These are phyloP conservation scores for Vulpes ferrilata DNA, from an alignment of 2,113 vertebrate genomes.

Conservation along the genomic window DNA sequence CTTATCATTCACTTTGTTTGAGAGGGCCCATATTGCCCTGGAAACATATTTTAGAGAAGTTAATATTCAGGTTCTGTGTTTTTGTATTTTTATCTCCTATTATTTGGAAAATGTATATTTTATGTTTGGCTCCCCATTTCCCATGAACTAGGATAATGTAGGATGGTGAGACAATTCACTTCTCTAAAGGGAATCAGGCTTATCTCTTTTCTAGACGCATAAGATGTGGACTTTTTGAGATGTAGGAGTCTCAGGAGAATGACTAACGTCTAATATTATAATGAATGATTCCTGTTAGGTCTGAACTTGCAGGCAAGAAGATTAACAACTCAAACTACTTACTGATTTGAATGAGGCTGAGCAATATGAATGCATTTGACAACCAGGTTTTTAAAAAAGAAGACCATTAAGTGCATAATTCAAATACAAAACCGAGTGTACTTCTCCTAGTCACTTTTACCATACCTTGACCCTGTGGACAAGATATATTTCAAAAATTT, in stretches of 20 bases:
- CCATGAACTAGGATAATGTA: background rate
- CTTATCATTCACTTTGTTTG: background rate
- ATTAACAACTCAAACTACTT: constrained; percentile 13
- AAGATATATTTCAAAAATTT: background rate
- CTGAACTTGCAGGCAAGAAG: constrained; percentile 3
- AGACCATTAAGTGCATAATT: background rate
- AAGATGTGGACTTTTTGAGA: background rate
- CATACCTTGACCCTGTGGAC: background rate
- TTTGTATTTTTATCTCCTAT: background rate
- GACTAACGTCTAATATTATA: background rate
- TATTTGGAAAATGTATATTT: background rate
- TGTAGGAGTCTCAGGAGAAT: background rate
- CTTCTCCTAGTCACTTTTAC: background rate
- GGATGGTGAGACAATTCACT: background rate
- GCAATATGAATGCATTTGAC: background rate
- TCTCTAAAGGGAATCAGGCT: background rate
- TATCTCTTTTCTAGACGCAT: background rate
- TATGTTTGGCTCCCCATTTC: background rate
- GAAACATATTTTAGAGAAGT: constrained; percentile 4
- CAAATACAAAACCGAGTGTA: background rate
- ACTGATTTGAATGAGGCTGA: background rate
- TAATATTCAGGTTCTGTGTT: background rate
- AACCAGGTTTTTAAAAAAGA: background rate
- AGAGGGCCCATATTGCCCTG: background rate
- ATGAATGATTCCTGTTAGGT: background rate